Base-by-base conservation (phyloP, 2,113 vertebrate genomes). In the Raja brachyura region DNA sequence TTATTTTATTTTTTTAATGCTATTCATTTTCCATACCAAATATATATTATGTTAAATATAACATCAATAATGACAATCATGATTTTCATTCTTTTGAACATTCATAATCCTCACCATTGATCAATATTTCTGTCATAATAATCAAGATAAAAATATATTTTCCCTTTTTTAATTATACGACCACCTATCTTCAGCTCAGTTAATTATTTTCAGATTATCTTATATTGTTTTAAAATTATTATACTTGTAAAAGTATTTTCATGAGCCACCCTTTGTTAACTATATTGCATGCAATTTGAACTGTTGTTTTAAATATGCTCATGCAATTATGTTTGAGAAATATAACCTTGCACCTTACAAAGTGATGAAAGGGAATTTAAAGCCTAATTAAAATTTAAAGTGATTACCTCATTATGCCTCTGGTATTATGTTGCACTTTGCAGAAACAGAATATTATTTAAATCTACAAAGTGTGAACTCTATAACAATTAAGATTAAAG, bases 321-420 rank as follows among this genome's bases (percentile, higher is more conserved):
- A 92, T 39, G 63, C 9, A 92, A 25, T 70, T 92, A 73, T 48
- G 33, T 73, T 73, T 22, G 56, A 70, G 90, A 92, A 92, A 92
- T 73, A 73, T 10, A 92, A 73, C 31, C 66, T 73, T 73, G 25
- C 88, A 92, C 25, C 83, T 63, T 31, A 63, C 63, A 92, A 92
- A 25, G 4, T 39, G 31, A 90, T 70, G 66, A 90, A 33, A 68
- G 63, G 90, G 56, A 70, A 92, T 54, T 92, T 92, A 54, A 73
- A 92, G 20, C 90, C 90, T 92, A 92, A 92, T 92, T 92, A 92
- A 92, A 92, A 73, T 92, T 92, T 92, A 92, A 92, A 73, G 25
- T 73, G 39, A 92, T 92, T 92, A 48, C 90, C 70, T 73, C 68
- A 92, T 92, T 25, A 73, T 28, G 90, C 90, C 90, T 54, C 33